These are phyloP conservation scores for Papilio glaucus DNA, from an alignment of 1,140 invertebrate species.

Conservation along the genomic window DNA sequence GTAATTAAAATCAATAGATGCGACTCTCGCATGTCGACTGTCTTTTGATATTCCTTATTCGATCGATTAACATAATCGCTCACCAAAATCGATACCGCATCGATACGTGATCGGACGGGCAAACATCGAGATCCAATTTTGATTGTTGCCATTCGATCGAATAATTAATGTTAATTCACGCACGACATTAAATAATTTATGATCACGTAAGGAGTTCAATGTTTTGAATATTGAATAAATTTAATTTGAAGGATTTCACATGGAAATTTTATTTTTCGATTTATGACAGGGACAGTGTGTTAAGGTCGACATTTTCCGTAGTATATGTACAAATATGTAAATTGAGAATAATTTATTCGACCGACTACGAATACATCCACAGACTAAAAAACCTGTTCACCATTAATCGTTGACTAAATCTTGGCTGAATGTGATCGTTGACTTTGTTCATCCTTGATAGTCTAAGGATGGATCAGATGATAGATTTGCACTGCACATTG, in stretches of 20 bases:
- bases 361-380: not conserved
- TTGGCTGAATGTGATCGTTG: no score
- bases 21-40: slow-evolving; percentile 10
- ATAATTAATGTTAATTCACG: not conserved
- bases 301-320: not conserved
- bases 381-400: no score
- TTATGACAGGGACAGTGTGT: not conserved
- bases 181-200: not conserved
- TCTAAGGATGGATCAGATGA: no score
- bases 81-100: slow-evolving; percentile 22
- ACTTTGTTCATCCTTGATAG: no score
- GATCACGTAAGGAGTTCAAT: slow-evolving; percentile 9
- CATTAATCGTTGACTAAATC: no score
- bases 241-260: not conserved
- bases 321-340: not conserved
- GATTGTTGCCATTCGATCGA: slow-evolving; percentile 1
- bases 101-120: slow-evolving; percentile 25
- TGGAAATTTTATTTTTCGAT: not conserved
- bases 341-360: not conserved
- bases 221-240: slow-evolving; percentile 10
- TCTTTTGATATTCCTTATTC: slow-evolving; percentile 28
- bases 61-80: slow-evolving; percentile 31
- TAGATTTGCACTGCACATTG: no score
- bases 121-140: slow-evolving; percentile 14
- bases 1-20: slow-evolving; percentile 21